A percentile compares a stretch with the other conserved stretches of the same genome.
Evolutionary conservation across 1,140 invertebrate species (phyloP).

Genomic region (Gonioctena quinquepunctata): DNA sequence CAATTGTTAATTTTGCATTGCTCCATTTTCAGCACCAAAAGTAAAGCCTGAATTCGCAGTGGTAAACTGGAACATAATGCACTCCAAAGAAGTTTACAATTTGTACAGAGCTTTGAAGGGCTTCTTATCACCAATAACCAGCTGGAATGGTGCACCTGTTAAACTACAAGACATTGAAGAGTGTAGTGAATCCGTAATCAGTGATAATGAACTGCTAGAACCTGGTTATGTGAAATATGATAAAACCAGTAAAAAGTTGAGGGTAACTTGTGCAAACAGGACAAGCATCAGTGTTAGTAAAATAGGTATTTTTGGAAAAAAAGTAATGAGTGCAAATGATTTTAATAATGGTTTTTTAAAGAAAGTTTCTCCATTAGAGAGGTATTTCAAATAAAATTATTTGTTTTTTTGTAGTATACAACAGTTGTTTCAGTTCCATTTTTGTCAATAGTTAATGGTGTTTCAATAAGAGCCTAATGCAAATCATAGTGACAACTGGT

Average conservation of each 20-base stretch:
- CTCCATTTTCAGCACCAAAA: constrained; percentile 69
- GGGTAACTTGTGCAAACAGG: constrained; percentile 63
- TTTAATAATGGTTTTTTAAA: constrained; percentile 72
- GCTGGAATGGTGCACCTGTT: constrained; percentile 61
- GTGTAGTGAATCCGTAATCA: constrained; percentile 35
- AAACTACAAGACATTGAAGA: constrained; percentile 64
- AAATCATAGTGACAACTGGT: too few relatives aligned
- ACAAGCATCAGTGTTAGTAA: constrained; percentile 63
- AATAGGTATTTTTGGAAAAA: constrained; percentile 63
- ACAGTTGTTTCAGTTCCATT: too few relatives aligned
- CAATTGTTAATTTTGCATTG: too few relatives aligned
- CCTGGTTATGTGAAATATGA: constrained; percentile 60
- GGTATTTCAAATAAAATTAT: constrained; percentile 37
- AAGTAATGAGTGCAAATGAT: constrained; percentile 65
- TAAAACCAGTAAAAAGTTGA: constrained; percentile 58
- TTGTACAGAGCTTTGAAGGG: constrained; percentile 68
- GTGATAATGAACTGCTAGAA: background rate
- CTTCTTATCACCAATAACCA: constrained; percentile 65
- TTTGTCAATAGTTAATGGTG: too few relatives aligned
- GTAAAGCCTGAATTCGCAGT: constrained; percentile 63
- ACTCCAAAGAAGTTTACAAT: constrained; percentile 66
- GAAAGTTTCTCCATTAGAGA: constrained; percentile 48
- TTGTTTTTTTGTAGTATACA: too few relatives aligned
- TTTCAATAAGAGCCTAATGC: too few relatives aligned
- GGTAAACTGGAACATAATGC: constrained; percentile 67